Evolutionary conservation across 2,888 invertebrate genomes (phyloP), one percentile per base, ranked within the genome.

Genomic region (Tenthredo amoena): DNA sequence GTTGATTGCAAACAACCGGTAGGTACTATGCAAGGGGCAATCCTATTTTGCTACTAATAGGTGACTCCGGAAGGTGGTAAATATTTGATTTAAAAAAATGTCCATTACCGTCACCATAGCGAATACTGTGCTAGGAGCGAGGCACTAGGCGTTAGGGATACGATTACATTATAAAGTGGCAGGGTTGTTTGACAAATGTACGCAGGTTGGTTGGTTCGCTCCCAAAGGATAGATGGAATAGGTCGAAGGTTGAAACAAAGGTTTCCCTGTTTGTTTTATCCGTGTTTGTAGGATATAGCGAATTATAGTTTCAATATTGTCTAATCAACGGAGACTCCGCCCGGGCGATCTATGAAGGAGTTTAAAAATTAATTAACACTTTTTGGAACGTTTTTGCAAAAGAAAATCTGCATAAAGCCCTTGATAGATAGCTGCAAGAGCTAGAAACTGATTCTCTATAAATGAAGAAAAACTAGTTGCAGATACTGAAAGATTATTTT

Each of bases 131-230:
- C 7, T 47, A 47, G 50, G 34, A 21, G 21, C 81, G 15, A 58
- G 71, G 31, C 65, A 62, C 58, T 31, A 9, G 77, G 31, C 26
- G 62, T 55, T 47, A 47, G 72, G 40, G 31, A 79, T 77, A 58
- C 85, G 83, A 76, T 87, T 86, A 86, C 86, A 86, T 85, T 86
- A 85, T 87, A 86, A 87, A 88, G 86, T 86, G 86, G 86, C 87
- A 55, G 12, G 21, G 26, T 50, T 40, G 37, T 81, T 88, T 87
- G 87, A 88, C 87, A 84, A 85, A 81, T 62, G 81, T 81, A 81
- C 62, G 62, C 26, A 50, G 58, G 58, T 40, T 81, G 34, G 79
- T 12, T 58, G 12, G 6, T 37, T 40, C 18, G 62, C 81, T 37
- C 31, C 81, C 55, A 34, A 31, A 31, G 50, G 55, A 55, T 12